Conservation (phyloP, 2,797 vertebrate genomes). For the Coluber constrictor region DNA sequence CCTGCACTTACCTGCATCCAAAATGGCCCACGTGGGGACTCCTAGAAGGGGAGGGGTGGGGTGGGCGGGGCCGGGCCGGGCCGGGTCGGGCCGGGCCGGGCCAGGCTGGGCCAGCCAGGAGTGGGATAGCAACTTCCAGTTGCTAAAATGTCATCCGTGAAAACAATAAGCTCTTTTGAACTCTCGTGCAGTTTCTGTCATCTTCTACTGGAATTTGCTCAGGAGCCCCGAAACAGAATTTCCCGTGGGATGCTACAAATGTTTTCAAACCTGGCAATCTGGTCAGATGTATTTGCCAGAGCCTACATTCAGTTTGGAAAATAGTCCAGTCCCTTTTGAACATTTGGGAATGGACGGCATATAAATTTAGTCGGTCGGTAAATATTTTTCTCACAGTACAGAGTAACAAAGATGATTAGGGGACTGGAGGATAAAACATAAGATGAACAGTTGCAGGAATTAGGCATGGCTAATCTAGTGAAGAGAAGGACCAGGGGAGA, state of each 20-base stretch:
- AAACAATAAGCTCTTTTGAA: not conserved
- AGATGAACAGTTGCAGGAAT: not conserved
- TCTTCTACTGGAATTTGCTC: not conserved
- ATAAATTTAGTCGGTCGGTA: not conserved
- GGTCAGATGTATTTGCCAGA: not conserved
- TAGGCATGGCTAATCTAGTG: not conserved
- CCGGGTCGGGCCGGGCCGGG: too few relatives aligned
- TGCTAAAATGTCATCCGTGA: not conserved
- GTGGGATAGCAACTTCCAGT: not conserved
- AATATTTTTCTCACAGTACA: not conserved
- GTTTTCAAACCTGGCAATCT: not conserved
- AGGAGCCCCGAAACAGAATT: not conserved
- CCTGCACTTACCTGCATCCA: too few relatives aligned
- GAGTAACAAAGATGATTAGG: not conserved
- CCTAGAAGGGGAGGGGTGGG: too few relatives aligned
- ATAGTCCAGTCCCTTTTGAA: not conserved
- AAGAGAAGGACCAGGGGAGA: not conserved
- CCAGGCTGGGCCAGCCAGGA: too few relatives aligned
- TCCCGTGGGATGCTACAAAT: not conserved
- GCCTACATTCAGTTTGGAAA: not conserved
- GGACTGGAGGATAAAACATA: not conserved
- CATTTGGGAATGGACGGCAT: not conserved
- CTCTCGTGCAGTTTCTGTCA: not conserved
- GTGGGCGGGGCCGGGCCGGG: too few relatives aligned
- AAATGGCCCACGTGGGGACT: too few relatives aligned